Conservation (phyloP, 2,797 vertebrate species). For the Amniataba percoides region DNA sequence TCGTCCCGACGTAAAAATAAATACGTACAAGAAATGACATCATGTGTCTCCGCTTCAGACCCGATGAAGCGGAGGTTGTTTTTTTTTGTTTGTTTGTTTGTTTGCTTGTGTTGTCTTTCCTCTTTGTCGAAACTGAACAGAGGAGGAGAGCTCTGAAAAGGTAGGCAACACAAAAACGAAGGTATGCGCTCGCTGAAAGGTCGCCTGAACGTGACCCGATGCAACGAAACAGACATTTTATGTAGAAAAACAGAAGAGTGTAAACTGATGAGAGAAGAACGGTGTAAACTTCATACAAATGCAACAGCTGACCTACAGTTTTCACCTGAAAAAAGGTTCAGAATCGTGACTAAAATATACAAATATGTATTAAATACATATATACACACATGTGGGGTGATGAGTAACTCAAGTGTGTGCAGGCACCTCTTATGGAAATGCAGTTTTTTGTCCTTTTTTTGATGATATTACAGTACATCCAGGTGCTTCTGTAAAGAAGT, state of each 20-base stretch:
- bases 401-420: slow-evolving; percentile 77
- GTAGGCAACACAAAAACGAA: slow-evolving; percentile 33
- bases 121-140: slow-evolving; percentile 50
- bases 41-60: slow-evolving; percentile 77
- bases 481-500: slow-evolving; percentile 70
- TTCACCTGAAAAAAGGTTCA: slow-evolving; percentile 63
- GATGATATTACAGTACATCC: slow-evolving; percentile 80
- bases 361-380: slow-evolving; percentile 73
- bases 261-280: slow-evolving; percentile 50
- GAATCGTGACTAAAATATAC: slow-evolving; percentile 53
- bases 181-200: slow-evolving; percentile 30
- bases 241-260: slow-evolving; percentile 34
- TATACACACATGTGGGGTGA: slow-evolving; percentile 46
- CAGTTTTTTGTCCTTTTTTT: slow-evolving; percentile 37
- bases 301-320: slow-evolving; percentile 54
- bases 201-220: slow-evolving; percentile 39
- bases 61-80: slow-evolving; percentile 59
- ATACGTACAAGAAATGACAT: slow-evolving; percentile 82
- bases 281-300: slow-evolving; percentile 70
- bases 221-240: slow-evolving; percentile 24
- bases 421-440: slow-evolving; percentile 84
- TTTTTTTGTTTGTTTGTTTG: slow-evolving; percentile 45
- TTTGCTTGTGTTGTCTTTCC: slow-evolving; percentile 42
- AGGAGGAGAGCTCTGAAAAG: slow-evolving; percentile 61
- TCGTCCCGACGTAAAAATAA: slow-evolving; percentile 74